A percentile compares a stretch with the other conserved stretches of the same genome.
Evolutionary conservation across 2,888 invertebrate genomes (phyloP).

Genomic region (Tetragnatha montana): DNA sequence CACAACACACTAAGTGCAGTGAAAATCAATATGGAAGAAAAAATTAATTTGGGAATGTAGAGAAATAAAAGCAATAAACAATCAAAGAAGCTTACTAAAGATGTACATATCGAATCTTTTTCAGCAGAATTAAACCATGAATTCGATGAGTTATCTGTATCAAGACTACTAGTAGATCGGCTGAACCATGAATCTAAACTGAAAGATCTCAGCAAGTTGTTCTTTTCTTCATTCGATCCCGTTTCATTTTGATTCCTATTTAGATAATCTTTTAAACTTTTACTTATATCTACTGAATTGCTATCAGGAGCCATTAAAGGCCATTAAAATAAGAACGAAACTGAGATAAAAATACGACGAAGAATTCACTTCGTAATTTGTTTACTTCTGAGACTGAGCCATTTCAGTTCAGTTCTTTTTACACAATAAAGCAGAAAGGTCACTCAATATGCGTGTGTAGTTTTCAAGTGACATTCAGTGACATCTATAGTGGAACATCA

Average conservation of each 20-base stretch:
- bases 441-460: too few relatives aligned
- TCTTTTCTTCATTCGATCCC: slow-evolving; percentile 60
- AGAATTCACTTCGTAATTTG: too few relatives aligned
- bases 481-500: too few relatives aligned
- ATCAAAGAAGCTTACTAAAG: slow-evolving; percentile 42
- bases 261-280: slow-evolving; percentile 64
- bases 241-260: slow-evolving; percentile 47
- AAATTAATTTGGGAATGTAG: too few relatives aligned
- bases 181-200: slow-evolving; percentile 65
- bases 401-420: not conserved
- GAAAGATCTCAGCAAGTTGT: slow-evolving; percentile 47
- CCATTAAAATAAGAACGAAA: slow-evolving; percentile 39
- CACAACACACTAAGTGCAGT: too few relatives aligned
- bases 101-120: slow-evolving; percentile 51
- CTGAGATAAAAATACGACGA: slow-evolving; percentile 8
- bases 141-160: slow-evolving; percentile 22
- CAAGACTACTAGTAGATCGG: slow-evolving; percentile 24
- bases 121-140: slow-evolving; percentile 58
- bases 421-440: not conserved
- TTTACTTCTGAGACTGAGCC: too few relatives aligned
- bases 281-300: slow-evolving; percentile 58
- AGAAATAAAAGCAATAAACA: not conserved
- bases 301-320: slow-evolving; percentile 64
- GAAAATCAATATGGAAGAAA: too few relatives aligned
- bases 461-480: too few relatives aligned